Conservation (phyloP, 2,797 vertebrate genomes). For the Melanotaenia nigrans region DNA sequence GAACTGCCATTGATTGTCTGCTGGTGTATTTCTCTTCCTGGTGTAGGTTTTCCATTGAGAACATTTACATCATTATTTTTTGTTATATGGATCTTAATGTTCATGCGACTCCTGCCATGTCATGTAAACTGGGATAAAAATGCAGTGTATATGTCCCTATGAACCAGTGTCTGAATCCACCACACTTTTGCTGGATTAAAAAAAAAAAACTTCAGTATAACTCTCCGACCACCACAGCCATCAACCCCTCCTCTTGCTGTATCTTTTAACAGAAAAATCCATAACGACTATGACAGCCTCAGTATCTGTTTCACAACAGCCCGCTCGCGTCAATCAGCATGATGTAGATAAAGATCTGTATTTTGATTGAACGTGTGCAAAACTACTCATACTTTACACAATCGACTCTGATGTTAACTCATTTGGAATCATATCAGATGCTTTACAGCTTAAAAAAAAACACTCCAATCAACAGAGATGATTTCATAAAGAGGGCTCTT, state of each 20-base stretch:
- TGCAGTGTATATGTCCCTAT: neutral
- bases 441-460: constrained; percentile 47
- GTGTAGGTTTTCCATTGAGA: constrained; percentile 60
- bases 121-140: neutral
- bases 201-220: constrained; percentile 13
- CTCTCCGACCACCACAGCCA: neutral
- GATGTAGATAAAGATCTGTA: constrained; percentile 82
- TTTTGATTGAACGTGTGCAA: constrained; percentile 85
- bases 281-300: constrained; percentile 79
- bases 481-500: constrained; percentile 82
- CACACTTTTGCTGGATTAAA: constrained; percentile 25
- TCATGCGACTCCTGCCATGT: neutral
- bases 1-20: constrained; percentile 83
- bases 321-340: constrained; percentile 80
- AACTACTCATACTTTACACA: constrained; percentile 80
- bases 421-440: constrained; percentile 83
- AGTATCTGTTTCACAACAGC: constrained; percentile 85
- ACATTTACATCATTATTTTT: constrained; percentile 16
- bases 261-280: constrained; percentile 75
- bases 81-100: constrained; percentile 3
- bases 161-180: constrained; percentile 30
- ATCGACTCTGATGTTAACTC: constrained; percentile 77
- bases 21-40: constrained; percentile 63
- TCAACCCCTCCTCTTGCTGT: neutral
- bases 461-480: constrained; percentile 78